phyloP scores from a whole-genome alignment of 2,888 invertebrate genomes.

The Troides helena region DNA sequence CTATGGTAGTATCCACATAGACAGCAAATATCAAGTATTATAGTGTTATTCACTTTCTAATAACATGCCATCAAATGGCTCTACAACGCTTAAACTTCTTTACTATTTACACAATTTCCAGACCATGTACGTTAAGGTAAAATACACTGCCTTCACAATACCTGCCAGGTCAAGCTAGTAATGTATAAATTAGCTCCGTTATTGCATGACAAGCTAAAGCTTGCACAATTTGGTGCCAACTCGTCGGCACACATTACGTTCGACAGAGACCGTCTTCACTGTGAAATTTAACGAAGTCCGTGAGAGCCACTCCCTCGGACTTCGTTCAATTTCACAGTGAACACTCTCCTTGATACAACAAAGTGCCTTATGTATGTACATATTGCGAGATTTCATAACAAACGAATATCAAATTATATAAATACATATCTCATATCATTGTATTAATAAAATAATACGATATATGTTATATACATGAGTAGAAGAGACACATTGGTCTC shows the following conservation, averaged over 20 bases:
- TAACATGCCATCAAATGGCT: no score
- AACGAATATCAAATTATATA: neutral
- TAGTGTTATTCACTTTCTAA: no score
- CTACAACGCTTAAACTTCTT: no score
- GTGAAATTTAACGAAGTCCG: no score
- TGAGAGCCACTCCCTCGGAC: neutral
- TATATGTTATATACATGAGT: no score
- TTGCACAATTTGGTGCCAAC: conserved; percentile 11
- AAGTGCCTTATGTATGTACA: neutral
- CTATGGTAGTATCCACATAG: no score
- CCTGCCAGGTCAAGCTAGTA: neutral
- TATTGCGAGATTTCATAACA: neutral
- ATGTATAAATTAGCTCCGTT: conserved; percentile 9
- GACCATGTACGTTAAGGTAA: neutral
- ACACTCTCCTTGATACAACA: neutral
- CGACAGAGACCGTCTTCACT: conserved; percentile 14
- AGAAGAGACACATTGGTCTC: no score
- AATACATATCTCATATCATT: no score
- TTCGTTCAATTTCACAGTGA: conserved; percentile 16
- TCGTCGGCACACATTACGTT: conserved; percentile 14
- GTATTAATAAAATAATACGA: neutral
- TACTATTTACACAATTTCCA: no score
- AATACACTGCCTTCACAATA: neutral
- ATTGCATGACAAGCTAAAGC: neutral
- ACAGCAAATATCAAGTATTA: no score